phyloP scores from a whole-genome alignment of 2,113 vertebrate species.

The Ornithorhynchus anatinus region DNA sequence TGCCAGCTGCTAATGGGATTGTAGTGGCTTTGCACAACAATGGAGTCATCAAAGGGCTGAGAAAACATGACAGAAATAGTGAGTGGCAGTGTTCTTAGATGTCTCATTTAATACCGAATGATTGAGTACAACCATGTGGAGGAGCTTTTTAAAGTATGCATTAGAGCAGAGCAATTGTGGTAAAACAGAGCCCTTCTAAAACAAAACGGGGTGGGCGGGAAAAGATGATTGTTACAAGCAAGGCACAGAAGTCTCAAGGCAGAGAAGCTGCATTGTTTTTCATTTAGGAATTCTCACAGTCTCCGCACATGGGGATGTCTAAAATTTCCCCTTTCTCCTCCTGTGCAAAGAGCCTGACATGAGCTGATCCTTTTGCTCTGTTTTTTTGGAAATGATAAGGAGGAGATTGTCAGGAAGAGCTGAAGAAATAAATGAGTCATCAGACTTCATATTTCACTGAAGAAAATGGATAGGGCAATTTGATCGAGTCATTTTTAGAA shows the following conservation, averaged over 20 bases:
- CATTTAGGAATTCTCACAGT: background rate
- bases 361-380: background rate
- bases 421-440: constrained; percentile 2
- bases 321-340: background rate
- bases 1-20: constrained; percentile 52
- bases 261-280: background rate
- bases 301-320: background rate
- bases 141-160: constrained; percentile 35
- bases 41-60: constrained; percentile 25
- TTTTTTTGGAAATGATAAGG: background rate
- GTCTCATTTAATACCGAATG: constrained; percentile 42
- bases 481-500: constrained; percentile 5
- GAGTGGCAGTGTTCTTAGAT: constrained; percentile 44
- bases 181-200: background rate
- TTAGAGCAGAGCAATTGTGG: constrained; percentile 1
- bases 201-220: background rate
- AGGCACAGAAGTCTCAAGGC: background rate
- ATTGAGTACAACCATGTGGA: constrained; percentile 38
- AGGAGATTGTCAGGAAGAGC: background rate
- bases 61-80: constrained; percentile 45
- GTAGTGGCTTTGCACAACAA: constrained; percentile 41
- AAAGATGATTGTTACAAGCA: background rate
- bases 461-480: background rate
- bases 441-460: background rate
- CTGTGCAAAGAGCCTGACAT: background rate